phyloP scores from a whole-genome alignment of 2,113 vertebrate species.

The Ailurus styani region DNA sequence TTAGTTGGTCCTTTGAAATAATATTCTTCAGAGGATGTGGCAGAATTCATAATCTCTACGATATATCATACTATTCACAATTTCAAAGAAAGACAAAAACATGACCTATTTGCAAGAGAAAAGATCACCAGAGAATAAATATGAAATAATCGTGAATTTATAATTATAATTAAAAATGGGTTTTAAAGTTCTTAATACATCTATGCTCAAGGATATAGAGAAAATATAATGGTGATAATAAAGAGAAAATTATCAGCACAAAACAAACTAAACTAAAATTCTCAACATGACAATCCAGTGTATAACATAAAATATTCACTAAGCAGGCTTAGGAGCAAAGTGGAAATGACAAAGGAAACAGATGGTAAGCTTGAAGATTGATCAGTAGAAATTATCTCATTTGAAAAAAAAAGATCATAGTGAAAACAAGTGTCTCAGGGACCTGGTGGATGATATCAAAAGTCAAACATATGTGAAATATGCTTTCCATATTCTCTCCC shows the following conservation, averaged over 20 bases:
- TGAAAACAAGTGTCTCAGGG: neutral
- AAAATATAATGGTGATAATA: neutral
- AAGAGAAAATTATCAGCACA: neutral
- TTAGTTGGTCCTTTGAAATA: neutral
- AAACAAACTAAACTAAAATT: neutral
- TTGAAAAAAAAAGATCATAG: neutral
- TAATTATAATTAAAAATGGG: neutral
- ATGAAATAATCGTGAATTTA: neutral
- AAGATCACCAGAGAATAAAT: neutral
- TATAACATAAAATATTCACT: neutral
- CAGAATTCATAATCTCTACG: neutral
- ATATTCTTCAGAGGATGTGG: neutral
- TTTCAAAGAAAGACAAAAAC: neutral
- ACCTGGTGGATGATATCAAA: neutral
- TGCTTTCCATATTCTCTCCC: too few relatives aligned
- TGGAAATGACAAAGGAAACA: neutral
- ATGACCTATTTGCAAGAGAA: neutral
- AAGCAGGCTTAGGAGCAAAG: neutral
- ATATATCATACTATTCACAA: neutral
- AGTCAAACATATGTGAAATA: neutral
- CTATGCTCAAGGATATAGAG: neutral
- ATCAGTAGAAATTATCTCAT: neutral
- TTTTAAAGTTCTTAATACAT: neutral
- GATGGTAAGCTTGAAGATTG: neutral
- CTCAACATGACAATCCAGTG: neutral